Evolutionary conservation across 2,797 vertebrate species (phyloP), one percentile per base, ranked within the genome.

Genomic region (Coregonus ussuriensis): DNA sequence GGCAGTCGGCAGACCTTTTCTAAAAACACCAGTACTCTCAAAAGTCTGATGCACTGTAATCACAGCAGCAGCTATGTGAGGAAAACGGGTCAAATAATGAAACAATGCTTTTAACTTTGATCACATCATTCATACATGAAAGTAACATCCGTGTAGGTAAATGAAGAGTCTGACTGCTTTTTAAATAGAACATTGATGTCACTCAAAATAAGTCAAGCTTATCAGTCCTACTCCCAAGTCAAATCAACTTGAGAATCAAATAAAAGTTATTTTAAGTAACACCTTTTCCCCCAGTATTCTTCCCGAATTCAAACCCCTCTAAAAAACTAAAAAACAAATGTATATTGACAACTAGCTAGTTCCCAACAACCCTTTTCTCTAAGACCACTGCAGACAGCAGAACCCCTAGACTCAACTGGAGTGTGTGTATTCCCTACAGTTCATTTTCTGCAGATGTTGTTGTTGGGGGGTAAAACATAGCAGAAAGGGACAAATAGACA

Each of bases 401-500:
- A 59, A 18, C 6, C 54, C n/a, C 6, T 21, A 7, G 18, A n/a
- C 56, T 21, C n/a, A 59, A 18, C n/a, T 21, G 1, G 6, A 21
- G 56, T 0, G 11, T 11, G 11, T 3, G 9, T 1, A 47, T 47
- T 9, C 41, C 41, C 41, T 11, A 18, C 7, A n/a, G n/a, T 59
- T n/a, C 18, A 3, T 21, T 59, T n/a, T 47, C 41, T 47, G 9
- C 5, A 5, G 16, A 59, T n/a, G 1, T n/a, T 21, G 56, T 59
- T 21, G 18, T 59, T n/a, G n/a, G 56, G 18, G 2, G 4, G 1
- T 0, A 59, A 2, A 0, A 6, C 14, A n/a, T 21, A 1, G 6
- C 0, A 59, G n/a, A 59, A 21, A 9, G 0, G 9, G 3, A 3
- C 0, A 11, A n/a, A 21, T 21, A 21, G 18, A n/a, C 0, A 0